Percentiles rank a stretch among this genome's conserved stretches.
These are phyloP conservation scores for Malacoraja senta DNA, from an alignment of 2,797 vertebrate genomes.

Conservation along the genomic window DNA sequence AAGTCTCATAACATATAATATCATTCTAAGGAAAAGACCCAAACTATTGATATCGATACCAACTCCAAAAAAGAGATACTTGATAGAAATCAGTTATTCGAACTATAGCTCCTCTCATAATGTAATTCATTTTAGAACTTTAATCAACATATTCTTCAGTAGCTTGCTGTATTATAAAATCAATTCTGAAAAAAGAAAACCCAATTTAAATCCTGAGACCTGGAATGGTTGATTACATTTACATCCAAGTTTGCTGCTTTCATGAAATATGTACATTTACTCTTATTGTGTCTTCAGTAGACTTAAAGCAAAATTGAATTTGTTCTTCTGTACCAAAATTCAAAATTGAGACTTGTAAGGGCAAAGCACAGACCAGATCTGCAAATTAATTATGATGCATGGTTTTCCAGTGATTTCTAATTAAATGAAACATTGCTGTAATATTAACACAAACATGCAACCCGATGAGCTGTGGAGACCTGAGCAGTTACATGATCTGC, in stretches of 20 bases:
- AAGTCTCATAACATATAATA: too few relatives aligned
- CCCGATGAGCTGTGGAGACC: neutral
- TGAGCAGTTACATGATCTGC: neutral
- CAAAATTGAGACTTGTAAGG: neutral
- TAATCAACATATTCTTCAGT: neutral
- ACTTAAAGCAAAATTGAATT: neutral
- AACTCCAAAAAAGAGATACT: neutral
- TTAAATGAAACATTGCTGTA: neutral
- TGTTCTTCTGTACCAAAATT: neutral
- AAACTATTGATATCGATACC: neutral
- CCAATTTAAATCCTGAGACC: neutral
- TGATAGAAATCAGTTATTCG: neutral
- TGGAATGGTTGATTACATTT: neutral
- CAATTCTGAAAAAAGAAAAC: neutral
- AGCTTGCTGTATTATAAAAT: neutral
- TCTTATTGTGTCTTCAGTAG: neutral
- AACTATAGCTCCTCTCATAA: neutral
- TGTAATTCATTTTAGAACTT: neutral
- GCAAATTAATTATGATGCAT: neutral
- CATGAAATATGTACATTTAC: neutral
- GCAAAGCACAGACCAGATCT: neutral
- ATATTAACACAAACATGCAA: neutral
- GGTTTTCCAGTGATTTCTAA: neutral
- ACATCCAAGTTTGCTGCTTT: neutral
- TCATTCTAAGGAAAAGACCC: neutral